phyloP scores from a whole-genome alignment of 2,797 vertebrate species.

The Thunnus albacares region DNA sequence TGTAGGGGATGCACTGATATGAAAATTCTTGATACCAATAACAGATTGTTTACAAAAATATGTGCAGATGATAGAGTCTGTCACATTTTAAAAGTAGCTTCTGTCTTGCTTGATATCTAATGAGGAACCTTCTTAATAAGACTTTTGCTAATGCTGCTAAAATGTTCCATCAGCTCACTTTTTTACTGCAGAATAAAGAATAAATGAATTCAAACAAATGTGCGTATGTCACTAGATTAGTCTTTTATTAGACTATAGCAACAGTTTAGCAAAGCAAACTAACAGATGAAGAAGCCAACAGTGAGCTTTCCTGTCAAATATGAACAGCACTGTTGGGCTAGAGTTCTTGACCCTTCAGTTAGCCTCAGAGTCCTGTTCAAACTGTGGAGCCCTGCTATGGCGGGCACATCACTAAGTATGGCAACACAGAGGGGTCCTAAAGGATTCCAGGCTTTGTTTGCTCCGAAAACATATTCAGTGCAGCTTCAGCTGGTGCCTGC shows the following conservation, averaged over 20 bases:
- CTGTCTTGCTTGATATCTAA: too few species aligned
- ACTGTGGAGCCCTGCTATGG: not conserved
- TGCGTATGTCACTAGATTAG: not conserved
- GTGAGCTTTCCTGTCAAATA: not conserved
- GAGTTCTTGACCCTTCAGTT: constrained; percentile 1
- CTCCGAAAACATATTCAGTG: constrained; percentile 6
- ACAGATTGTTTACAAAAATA: too few species aligned
- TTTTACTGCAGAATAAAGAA: not conserved
- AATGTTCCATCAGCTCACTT: not conserved
- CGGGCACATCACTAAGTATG: not conserved
- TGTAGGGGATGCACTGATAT: too few species aligned
- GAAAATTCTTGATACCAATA: too few species aligned
- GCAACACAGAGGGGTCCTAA: constrained; percentile 7
- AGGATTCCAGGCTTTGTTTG: constrained; percentile 10
- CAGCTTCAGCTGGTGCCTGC: not conserved
- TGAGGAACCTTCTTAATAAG: too few species aligned
- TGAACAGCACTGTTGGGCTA: not conserved
- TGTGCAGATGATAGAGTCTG: too few species aligned
- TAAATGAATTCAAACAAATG: not conserved
- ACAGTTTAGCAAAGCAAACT: not conserved
- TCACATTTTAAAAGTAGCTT: too few species aligned
- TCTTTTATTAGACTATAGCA: not conserved
- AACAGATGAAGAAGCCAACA: not conserved
- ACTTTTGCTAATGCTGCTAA: not conserved
- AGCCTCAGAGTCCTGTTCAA: constrained; percentile 7